A percentile compares a stretch with the other conserved stretches of the same genome.
These are phyloP conservation scores for Cotesia congregata DNA, from an alignment of 2,888 invertebrate genomes.

Conservation along the genomic window DNA sequence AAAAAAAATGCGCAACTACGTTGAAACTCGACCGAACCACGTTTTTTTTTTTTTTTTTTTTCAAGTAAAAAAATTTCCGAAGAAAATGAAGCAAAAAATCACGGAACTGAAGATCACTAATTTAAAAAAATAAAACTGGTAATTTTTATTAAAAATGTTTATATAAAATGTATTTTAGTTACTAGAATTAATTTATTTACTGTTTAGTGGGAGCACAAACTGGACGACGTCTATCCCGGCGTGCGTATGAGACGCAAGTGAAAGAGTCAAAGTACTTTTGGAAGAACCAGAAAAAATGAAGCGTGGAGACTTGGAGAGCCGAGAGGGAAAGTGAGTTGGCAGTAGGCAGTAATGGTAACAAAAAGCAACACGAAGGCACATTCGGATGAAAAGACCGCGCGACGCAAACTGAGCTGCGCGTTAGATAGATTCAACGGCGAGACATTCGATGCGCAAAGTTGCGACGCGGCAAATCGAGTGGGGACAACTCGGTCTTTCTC, in stretches of 20 bases:
- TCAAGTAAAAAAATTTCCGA: not conserved
- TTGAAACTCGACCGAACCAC: not conserved
- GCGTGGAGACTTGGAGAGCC: not conserved
- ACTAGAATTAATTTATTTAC: too few relatives aligned
- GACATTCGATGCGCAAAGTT: conserved; percentile 47
- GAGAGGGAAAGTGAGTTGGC: conserved; percentile 8
- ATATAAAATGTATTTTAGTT: too few relatives aligned
- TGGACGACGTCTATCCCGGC: conserved; percentile 22
- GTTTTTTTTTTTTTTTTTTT: not conserved
- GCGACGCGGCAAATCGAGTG: conserved; percentile 38
- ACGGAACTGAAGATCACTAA: not conserved
- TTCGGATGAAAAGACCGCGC: conserved; percentile 50
- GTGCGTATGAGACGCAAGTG: conserved; percentile 24
- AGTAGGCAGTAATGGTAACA: not conserved
- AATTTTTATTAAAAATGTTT: not conserved
- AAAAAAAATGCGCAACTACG: too few relatives aligned
- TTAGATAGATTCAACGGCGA: conserved; percentile 39
- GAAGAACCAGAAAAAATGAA: conserved; percentile 2
- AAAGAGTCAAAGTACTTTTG: conserved; percentile 20
- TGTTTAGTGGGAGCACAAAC: not conserved
- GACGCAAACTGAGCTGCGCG: conserved; percentile 57
- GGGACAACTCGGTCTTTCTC: not conserved
- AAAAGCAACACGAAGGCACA: conserved; percentile 48
- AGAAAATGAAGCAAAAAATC: not conserved
- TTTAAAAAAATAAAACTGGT: not conserved